These are phyloP conservation scores for Sesia bembeciformis DNA, from an alignment of 2,888 invertebrate genomes.

Conservation along the genomic window DNA sequence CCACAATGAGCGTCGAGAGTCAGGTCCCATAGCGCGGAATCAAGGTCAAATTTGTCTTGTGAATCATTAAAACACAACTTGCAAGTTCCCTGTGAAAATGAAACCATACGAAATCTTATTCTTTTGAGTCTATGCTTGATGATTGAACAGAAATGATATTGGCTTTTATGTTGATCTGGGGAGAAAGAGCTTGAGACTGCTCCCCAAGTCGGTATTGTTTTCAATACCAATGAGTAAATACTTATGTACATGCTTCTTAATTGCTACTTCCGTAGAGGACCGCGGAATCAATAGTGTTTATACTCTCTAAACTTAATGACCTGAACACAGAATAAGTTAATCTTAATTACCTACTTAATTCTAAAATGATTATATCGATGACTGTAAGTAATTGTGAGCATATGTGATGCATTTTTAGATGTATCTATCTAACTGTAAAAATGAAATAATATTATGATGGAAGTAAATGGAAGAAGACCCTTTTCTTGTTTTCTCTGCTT, in stretches of 20 bases:
- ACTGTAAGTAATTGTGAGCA: too few relatives aligned
- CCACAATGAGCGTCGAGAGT: slow-evolving; percentile 49
- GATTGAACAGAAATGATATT: not conserved
- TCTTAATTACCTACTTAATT: too few relatives aligned
- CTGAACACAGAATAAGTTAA: too few relatives aligned
- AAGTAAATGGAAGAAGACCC: too few relatives aligned
- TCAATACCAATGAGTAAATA: slow-evolving; percentile 45
- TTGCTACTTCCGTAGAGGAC: slow-evolving; percentile 55
- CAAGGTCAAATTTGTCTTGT: slow-evolving; percentile 64
- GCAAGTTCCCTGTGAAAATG: slow-evolving; percentile 13
- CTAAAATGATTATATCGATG: too few relatives aligned
- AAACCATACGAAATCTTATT: not conserved
- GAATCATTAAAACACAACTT: slow-evolving; percentile 41
- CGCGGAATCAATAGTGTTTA: slow-evolving; percentile 8
- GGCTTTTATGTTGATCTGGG: slow-evolving; percentile 5
- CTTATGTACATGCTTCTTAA: slow-evolving; percentile 49
- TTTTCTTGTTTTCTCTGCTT: too few relatives aligned
- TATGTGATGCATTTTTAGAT: too few relatives aligned
- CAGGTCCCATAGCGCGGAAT: slow-evolving; percentile 46
- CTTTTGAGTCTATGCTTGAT: not conserved
- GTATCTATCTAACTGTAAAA: too few relatives aligned
- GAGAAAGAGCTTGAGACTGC: slow-evolving; percentile 57
- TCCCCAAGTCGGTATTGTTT: slow-evolving; percentile 58
- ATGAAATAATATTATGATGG: too few relatives aligned
- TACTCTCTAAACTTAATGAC: not conserved